phyloP scores from a whole-genome alignment of 2,113 vertebrate genomes.

The Fukomys damarensis region DNA sequence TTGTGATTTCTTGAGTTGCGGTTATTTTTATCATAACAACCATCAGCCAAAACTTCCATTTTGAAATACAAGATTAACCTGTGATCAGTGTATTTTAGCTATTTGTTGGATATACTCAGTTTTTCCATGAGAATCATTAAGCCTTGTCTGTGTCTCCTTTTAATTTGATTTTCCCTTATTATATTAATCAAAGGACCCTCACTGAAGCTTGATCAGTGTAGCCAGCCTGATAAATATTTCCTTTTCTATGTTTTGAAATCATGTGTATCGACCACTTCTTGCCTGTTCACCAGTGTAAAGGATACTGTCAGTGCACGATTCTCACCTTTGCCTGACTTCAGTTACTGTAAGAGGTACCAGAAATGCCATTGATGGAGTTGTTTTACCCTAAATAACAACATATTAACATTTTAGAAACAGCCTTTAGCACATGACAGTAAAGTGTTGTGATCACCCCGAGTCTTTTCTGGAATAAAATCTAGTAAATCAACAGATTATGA shows the following conservation, averaged over 20 bases:
- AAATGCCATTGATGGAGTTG: background rate
- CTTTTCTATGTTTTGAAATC: background rate
- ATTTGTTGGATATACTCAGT: background rate
- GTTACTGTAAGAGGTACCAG: background rate
- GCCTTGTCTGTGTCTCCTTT: background rate
- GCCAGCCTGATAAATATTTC: background rate
- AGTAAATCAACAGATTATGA: background rate
- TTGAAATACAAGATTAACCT: background rate
- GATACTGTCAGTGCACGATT: background rate
- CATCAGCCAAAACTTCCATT: background rate
- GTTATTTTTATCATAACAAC: background rate
- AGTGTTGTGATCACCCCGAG: background rate
- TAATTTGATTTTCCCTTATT: background rate
- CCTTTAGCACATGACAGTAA: background rate
- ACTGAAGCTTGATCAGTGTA: background rate
- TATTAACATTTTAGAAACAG: background rate
- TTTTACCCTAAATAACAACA: background rate
- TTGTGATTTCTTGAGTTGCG: conserved; percentile 10
- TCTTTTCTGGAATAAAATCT: background rate
- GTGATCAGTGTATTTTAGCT: background rate
- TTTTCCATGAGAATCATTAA: background rate
- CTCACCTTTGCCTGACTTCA: background rate
- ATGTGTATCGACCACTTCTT: background rate
- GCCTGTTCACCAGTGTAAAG: background rate
- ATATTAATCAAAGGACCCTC: background rate